phyloP scores from a whole-genome alignment of 2,113 vertebrate species.

The Clarias batrachus region DNA sequence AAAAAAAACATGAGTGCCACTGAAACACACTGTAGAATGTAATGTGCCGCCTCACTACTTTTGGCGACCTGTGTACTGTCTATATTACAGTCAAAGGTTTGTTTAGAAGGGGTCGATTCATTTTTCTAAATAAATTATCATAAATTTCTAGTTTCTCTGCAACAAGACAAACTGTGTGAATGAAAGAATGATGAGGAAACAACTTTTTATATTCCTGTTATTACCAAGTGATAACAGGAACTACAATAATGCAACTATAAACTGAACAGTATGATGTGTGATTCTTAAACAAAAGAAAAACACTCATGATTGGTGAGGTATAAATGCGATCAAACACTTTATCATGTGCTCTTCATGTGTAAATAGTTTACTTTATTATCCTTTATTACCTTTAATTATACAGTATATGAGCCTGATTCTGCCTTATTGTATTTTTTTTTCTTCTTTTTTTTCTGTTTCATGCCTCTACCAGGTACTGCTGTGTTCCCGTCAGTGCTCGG shows the following conservation, averaged over 20 bases:
- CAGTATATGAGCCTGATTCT: not conserved
- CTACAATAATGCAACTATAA: not conserved
- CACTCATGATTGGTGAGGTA: not conserved
- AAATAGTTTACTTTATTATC: not conserved
- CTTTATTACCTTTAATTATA: not conserved
- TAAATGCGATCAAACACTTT: not conserved
- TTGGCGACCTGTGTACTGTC: too few species aligned
- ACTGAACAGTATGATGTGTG: not conserved
- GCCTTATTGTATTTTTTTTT: not conserved
- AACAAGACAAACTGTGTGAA: not conserved
- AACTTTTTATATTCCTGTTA: too few species aligned
- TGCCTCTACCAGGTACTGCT: constrained; percentile 65
- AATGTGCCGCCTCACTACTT: too few species aligned
- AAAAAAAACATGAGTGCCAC: too few species aligned
- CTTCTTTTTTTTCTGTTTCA: not conserved
- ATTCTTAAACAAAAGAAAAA: not conserved
- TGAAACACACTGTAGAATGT: too few species aligned
- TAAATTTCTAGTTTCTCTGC: not conserved
- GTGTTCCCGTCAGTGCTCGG: constrained; percentile 75
- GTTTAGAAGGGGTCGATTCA: not conserved
- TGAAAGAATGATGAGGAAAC: not conserved
- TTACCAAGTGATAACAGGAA: not conserved
- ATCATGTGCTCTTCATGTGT: not conserved
- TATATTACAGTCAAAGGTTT: not conserved
- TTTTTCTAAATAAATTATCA: not conserved